phyloP scores from a whole-genome alignment of 2,888 invertebrate genomes.

The Idaea aversata region DNA sequence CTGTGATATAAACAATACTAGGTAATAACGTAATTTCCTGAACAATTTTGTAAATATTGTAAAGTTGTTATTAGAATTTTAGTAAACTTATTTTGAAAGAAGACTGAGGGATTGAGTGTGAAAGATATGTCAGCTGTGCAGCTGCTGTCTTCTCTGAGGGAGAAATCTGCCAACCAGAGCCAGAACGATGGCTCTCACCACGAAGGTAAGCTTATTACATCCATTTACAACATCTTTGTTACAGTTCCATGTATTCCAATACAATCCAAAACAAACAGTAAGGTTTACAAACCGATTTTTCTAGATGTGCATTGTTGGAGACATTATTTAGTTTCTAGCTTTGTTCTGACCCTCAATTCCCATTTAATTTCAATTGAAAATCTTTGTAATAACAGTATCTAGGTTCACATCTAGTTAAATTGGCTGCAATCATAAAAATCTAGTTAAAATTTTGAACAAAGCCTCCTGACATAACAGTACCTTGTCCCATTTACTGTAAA shows the following conservation, averaged over 20 bases:
- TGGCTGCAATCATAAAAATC: not conserved
- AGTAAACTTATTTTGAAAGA: constrained; percentile 74
- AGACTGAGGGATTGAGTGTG: constrained; percentile 75
- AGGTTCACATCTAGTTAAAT: not conserved
- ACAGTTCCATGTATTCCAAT: not conserved
- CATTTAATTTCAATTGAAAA: not conserved
- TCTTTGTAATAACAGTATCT: not conserved
- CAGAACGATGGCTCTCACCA: constrained; percentile 66
- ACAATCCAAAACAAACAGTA: not conserved
- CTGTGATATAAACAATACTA: constrained; percentile 83
- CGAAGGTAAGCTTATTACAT: constrained; percentile 53
- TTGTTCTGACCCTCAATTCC: not conserved
- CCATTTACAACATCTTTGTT: constrained; percentile 2
- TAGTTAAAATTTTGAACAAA: constrained; percentile 11
- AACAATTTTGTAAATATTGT: constrained; percentile 78
- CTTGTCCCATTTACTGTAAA: constrained; percentile 18
- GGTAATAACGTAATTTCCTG: constrained; percentile 76
- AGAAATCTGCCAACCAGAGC: constrained; percentile 71
- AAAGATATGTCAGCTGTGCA: constrained; percentile 78
- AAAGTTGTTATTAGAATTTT: constrained; percentile 74
- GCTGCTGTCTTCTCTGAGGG: constrained; percentile 74
- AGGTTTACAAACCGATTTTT: constrained; percentile 6
- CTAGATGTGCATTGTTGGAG: constrained; percentile 6
- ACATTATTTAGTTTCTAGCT: constrained; percentile 7
- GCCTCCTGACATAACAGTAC: constrained; percentile 20